A percentile compares a stretch with the other conserved stretches of the same genome.
Conservation (phyloP, 2,797 vertebrate species). For the Microcaecilia unicolor region DNA sequence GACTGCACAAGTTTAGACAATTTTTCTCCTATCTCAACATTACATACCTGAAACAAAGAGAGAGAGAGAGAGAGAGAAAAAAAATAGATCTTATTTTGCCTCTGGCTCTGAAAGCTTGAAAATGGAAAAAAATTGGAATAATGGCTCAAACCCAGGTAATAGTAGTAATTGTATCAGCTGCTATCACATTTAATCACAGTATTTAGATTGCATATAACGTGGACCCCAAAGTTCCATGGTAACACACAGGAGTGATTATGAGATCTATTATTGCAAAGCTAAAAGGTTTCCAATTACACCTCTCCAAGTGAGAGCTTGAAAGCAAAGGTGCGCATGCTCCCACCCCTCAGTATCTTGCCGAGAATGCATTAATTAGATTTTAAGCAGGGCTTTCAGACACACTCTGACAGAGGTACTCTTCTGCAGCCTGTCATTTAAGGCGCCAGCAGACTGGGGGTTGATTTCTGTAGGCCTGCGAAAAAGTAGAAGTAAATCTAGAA, state of each 20-base stretch:
- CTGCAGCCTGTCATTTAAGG: no score
- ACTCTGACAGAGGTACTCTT: background rate
- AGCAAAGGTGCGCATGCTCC: background rate
- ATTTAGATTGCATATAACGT: slow-evolving; percentile 14
- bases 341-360: slow-evolving; percentile 1
- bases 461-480: no score
- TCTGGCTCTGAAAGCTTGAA: background rate
- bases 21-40: no score
- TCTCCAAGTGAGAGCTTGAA: slow-evolving; percentile 1
- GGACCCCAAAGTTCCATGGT: slow-evolving; percentile 7
- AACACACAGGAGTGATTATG: background rate
- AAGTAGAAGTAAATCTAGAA: no score
- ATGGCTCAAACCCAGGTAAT: background rate
- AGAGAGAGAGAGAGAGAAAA: background rate
- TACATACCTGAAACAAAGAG: no score
- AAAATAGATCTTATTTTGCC: background rate
- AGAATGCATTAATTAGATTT: slow-evolving; percentile 12
- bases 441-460: no score
- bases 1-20: no score
- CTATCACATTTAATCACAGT: slow-evolving; percentile 17
- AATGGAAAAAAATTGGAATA: slow-evolving; percentile 10
- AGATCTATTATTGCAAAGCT: background rate
- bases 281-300: background rate
- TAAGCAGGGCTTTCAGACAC: background rate
- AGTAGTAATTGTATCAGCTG: background rate